These are phyloP conservation scores for Cancer borealis DNA, from an alignment of 2,888 invertebrate species.

Conservation along the genomic window DNA sequence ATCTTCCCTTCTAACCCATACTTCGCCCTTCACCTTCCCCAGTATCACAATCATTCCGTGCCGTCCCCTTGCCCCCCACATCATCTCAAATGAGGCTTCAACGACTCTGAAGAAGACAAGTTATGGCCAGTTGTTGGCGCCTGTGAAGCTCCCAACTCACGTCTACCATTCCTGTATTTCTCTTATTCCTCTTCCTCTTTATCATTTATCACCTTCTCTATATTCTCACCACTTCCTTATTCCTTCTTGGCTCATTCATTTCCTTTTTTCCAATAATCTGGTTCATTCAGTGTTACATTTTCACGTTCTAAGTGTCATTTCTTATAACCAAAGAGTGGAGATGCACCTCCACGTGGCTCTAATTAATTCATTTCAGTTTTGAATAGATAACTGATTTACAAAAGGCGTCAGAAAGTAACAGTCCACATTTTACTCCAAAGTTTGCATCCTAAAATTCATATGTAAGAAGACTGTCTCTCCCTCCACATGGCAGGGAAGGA, in stretches of 20 bases:
- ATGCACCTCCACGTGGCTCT: neutral
- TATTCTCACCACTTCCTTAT: neutral
- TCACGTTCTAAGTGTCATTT: neutral
- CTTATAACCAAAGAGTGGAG: neutral
- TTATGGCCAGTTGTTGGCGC: conserved; percentile 17
- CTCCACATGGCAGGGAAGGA: neutral
- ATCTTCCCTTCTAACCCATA: conserved; percentile 25
- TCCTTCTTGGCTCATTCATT: neutral
- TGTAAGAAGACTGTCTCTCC: neutral
- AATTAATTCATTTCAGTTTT: neutral
- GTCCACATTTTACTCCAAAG: neutral
- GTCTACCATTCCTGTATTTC: neutral
- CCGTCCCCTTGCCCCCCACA: conserved; percentile 36
- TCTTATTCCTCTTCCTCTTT: neutral
- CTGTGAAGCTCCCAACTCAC: conserved; percentile 7
- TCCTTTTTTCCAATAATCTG: neutral
- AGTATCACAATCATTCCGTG: conserved; percentile 6
- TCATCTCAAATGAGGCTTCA: neutral
- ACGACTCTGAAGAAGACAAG: conserved; percentile 41
- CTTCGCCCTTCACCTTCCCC: neutral
- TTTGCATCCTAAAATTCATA: neutral
- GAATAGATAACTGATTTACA: neutral
- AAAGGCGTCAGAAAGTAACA: neutral
- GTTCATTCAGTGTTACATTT: neutral
- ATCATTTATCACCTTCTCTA: neutral